Evolutionary conservation across 2,113 vertebrate genomes (phyloP), one percentile per base, ranked within the genome.

Genomic region (Leucopsar rothschildi): DNA sequence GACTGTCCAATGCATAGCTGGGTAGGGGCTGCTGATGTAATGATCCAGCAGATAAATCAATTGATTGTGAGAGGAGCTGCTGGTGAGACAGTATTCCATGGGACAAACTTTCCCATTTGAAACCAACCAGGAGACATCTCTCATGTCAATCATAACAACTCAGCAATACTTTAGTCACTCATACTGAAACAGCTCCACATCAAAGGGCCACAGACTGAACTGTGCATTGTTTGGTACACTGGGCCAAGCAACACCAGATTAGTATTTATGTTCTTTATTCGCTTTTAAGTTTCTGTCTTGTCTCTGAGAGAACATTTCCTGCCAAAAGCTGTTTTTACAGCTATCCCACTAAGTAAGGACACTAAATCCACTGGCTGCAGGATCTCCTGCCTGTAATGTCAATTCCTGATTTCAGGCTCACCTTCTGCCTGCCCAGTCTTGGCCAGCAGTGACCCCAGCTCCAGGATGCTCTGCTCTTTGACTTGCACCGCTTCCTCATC

Each of bases 381-480:
- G 31, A 64, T 49, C n/a, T 57, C 33, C 75, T 31, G 45, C 31
- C 69, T n/a, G 1, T n/a, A 10, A 44, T 22, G 15, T 40, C 69
- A 47, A 21, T 3, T 33, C 22, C 27, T 70, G n/a, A 63, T 70
- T 47, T 56, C 81, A 90, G 17, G 50, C 96, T 95, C 97, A 99
- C 99, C 99, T 97, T 99, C 99, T 63, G 99, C 99, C 97, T 99
- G 99, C 92, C 99, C 99, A 1, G 99, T 99, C 97, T 99, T 99
- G 88, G 99, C 99, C 97, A 99, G 88, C 50, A 99, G 99, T 2
- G 98, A 98, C 15, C 99, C 99, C 96, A 99, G 98, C 92, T 99
- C 99, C 98, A 99, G 95, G 97, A 99, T 99, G 97, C 99, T 99
- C 98, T 99, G 99, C 97, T 99, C 99, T 97, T 99, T 99, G 96